Percentiles rank a stretch among this genome's conserved stretches.
These are phyloP conservation scores for Pseudomyrmex dendroicus DNA, from an alignment of 1,140 invertebrate genomes.

Conservation along the genomic window DNA sequence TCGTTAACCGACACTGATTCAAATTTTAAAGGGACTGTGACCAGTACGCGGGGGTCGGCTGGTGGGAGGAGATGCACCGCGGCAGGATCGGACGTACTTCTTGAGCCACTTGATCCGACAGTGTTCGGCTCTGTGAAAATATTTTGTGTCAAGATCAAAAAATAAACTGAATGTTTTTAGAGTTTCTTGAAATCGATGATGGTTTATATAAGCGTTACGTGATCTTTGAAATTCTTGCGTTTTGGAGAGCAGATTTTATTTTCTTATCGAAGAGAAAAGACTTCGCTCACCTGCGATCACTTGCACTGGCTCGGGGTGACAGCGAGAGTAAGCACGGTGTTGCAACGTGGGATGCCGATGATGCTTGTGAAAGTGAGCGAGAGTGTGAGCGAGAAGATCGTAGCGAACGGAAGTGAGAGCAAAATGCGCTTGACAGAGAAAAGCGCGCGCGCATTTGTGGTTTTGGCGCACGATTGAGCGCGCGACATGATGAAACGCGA, in stretches of 20 bases:
- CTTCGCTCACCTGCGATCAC: neutral
- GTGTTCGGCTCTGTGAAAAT: too few relatives aligned
- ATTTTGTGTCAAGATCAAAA: too few relatives aligned
- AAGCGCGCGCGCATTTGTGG: neutral
- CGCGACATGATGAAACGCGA: neutral
- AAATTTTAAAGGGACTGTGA: slow-evolving; percentile 67
- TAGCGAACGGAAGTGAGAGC: neutral
- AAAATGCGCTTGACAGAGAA: neutral
- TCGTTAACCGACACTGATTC: slow-evolving; percentile 62
- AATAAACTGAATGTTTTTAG: too few relatives aligned
- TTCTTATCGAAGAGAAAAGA: too few relatives aligned
- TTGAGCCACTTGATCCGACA: too few relatives aligned
- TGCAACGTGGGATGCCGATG: neutral
- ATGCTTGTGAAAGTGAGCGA: neutral
- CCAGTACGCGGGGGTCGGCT: slow-evolving; percentile 34
- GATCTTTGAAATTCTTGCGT: too few relatives aligned
- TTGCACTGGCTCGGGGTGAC: neutral
- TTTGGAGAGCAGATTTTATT: too few relatives aligned
- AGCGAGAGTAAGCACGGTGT: neutral
- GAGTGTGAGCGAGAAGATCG: neutral
- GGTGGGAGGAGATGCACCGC: slow-evolving; percentile 38
- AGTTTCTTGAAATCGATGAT: too few relatives aligned
- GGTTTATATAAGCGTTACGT: too few relatives aligned
- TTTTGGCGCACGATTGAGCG: neutral
- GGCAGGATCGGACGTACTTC: neutral